Conservation (phyloP, 2,113 vertebrate genomes). For the Diadophis punctatus region DNA sequence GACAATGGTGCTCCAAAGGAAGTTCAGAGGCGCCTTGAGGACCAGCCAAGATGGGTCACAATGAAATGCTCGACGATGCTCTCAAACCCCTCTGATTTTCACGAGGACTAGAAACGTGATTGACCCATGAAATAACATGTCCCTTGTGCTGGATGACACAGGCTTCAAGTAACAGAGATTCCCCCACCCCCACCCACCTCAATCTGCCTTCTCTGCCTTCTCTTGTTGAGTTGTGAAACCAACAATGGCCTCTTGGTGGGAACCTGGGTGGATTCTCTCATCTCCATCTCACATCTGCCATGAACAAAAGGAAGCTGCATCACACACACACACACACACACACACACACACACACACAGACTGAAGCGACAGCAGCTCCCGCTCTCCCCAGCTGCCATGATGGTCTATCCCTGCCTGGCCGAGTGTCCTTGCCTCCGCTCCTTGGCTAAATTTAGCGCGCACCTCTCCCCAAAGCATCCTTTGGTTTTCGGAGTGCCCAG, state of each 20-base stretch:
- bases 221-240: background rate
- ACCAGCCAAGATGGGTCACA: background rate
- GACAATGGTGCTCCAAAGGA: background rate
- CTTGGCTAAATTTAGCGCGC: background rate
- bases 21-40: background rate
- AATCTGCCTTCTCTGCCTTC: background rate
- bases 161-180: background rate
- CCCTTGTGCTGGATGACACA: background rate
- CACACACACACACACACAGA: too few species aligned
- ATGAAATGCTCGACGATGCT: background rate
- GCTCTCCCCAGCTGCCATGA: background rate
- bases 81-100: background rate
- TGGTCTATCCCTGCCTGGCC: background rate
- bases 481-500: background rate
- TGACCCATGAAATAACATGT: background rate
- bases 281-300: constrained; percentile 4
- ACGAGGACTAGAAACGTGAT: background rate
- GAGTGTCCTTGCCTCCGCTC: background rate
- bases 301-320: background rate
- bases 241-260: background rate
- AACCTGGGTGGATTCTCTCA: constrained; percentile 38
- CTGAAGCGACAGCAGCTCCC: background rate
- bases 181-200: too few species aligned
- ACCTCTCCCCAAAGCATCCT: background rate
- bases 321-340: too few species aligned